These are phyloP conservation scores for Steatornis caripensis DNA, from an alignment of 2,113 vertebrate genomes.

Conservation along the genomic window DNA sequence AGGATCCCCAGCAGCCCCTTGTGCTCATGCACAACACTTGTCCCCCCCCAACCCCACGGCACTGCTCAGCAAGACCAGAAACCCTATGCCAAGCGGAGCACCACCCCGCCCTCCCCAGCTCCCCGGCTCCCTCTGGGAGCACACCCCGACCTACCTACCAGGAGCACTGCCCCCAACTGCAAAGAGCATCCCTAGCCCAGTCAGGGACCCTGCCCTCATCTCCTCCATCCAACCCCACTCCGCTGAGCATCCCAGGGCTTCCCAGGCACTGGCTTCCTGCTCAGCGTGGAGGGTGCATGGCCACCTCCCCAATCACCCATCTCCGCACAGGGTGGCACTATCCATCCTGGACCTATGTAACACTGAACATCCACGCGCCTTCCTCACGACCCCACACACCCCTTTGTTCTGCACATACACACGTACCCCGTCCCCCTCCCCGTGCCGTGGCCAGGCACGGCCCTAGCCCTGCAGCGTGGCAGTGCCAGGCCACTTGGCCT, in stretches of 20 bases:
- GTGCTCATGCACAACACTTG: neutral
- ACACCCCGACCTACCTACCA: neutral
- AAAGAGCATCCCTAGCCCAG: neutral
- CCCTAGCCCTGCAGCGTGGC: neutral
- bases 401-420: neutral
- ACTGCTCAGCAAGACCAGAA: conserved; percentile 22
- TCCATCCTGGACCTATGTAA: neutral
- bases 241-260: conserved; percentile 39
- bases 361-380: neutral
- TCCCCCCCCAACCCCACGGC: neutral
- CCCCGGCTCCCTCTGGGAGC: conserved; percentile 44
- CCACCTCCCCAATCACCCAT: neutral
- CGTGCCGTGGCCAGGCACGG: neutral
- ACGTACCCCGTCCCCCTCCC: neutral
- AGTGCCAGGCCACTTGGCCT: neutral
- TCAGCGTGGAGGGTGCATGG: neutral
- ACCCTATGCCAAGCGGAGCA: neutral
- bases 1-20: conserved; percentile 11
- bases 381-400: neutral
- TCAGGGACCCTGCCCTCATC: neutral
- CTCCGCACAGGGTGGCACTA: neutral
- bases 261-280: neutral
- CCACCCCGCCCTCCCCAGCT: neutral
- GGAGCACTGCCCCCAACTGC: neutral
- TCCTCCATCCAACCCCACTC: neutral